Base-by-base conservation (phyloP, 2,113 vertebrate species). In the Indri indri region DNA sequence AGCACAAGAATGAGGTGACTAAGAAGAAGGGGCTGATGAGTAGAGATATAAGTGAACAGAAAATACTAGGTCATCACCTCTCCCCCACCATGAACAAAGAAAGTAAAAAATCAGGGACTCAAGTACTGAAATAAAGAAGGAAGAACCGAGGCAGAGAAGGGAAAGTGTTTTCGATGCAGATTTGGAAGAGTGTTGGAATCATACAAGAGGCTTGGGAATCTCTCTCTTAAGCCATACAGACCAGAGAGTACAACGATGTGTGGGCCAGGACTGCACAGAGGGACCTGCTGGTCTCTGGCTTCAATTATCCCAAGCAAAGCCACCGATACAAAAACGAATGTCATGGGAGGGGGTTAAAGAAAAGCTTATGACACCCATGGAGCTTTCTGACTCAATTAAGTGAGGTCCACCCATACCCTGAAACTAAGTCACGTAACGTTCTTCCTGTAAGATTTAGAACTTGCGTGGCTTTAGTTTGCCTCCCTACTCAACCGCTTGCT, bases 11-110 rank as follows among this genome's bases (percentile, higher is more conserved):
- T 34, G 6, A 18, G 11, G 30, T 1, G 50, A 30, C 37, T 52
- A 22, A 11, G 17, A 76, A 34, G 16, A 47, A 17, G 18, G 5
- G 3, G 8, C n/a, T 27, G 9, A 10, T 32, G 0, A 14, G 10
- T 18, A 1, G 30, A 25, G 7, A 79, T 71, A 87, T 2, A 9
- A 68, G 45, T 16, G 47, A 76, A n/a, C 17, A 84, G 22, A 16
- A 40, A 84, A 45, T 45, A 40, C 32, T 73, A 61, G 22, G 25
- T 32, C 45, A 40, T 40, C 54, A 25, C 8, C 71, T 42, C 40
- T 12, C 6, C 71, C 6, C 6, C 3, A 10, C 6, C 4, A 32
- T 8, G 80, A 70, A 45, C 32, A 79, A 50, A 16, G 11, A 74
- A 74, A 90, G 23, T 54, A 27, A 34, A 73, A 73, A 77, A 16